phyloP scores from a whole-genome alignment of 2,888 invertebrate species.

The Leucania comma region DNA sequence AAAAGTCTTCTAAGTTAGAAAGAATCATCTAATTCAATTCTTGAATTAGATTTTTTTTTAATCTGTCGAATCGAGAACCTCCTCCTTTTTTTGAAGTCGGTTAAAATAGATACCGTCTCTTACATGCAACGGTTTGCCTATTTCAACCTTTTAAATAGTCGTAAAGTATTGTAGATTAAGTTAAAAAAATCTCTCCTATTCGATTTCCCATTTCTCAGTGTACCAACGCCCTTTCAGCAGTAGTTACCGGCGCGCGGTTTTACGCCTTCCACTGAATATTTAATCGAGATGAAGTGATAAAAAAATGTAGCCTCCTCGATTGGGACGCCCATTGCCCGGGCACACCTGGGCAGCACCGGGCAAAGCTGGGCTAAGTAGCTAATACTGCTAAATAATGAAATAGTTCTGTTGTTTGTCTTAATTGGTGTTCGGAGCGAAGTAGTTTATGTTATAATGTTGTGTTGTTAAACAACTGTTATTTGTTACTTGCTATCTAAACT shows the following conservation, averaged over 20 bases:
- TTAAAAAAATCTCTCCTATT: background rate
- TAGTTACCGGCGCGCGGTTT: slow-evolving; percentile 64
- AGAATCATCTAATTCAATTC: too few relatives aligned
- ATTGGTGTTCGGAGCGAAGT: slow-evolving; percentile 22
- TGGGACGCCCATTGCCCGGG: slow-evolving; percentile 42
- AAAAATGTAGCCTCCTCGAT: slow-evolving; percentile 67
- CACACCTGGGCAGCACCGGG: slow-evolving; percentile 16
- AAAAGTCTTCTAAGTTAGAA: too few relatives aligned
- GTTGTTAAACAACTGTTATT: slow-evolving; percentile 16
- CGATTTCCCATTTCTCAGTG: slow-evolving; percentile 33
- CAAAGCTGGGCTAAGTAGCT: slow-evolving; percentile 36
- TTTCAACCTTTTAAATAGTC: too few relatives aligned
- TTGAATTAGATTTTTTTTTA: too few relatives aligned
- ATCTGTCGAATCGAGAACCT: too few relatives aligned
- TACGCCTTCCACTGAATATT: slow-evolving; percentile 68
- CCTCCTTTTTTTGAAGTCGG: too few relatives aligned
- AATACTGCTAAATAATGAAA: slow-evolving; percentile 32
- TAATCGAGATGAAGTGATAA: slow-evolving; percentile 71
- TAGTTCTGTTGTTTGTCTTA: slow-evolving; percentile 33
- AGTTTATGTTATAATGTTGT: slow-evolving; percentile 17
- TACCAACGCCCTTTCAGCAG: slow-evolving; percentile 32
- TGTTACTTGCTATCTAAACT: slow-evolving; percentile 18
- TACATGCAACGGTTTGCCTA: too few relatives aligned
- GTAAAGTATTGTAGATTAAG: too few relatives aligned
- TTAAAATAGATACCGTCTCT: too few relatives aligned